Conservation (phyloP, 2,797 vertebrate genomes). For the Spondyliosoma cantharus region DNA sequence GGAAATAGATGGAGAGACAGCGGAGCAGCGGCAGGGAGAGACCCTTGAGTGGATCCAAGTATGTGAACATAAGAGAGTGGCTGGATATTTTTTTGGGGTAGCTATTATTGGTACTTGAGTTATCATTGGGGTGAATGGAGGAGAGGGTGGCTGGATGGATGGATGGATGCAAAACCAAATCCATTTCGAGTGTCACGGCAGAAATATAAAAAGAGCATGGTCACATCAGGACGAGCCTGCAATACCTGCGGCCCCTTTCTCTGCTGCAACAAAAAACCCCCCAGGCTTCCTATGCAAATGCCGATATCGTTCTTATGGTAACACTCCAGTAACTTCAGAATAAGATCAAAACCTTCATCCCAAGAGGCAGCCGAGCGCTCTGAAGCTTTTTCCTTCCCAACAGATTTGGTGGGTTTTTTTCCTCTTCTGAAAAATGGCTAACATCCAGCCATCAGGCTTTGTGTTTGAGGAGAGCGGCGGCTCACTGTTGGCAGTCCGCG, state of each 20-base stretch:
- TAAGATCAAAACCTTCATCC: slow-evolving; percentile 48
- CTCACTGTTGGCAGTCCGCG: slow-evolving; percentile 58
- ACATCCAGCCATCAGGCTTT: slow-evolving; percentile 43
- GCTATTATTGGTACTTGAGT: slow-evolving; percentile 64
- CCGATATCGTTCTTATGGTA: slow-evolving; percentile 34
- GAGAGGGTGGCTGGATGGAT: slow-evolving; percentile 18
- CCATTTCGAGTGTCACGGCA: slow-evolving; percentile 39
- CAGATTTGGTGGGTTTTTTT: slow-evolving; percentile 19
- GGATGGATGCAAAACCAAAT: slow-evolving; percentile 56
- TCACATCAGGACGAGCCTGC: slow-evolving; percentile 9
- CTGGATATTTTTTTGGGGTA: slow-evolving; percentile 53
- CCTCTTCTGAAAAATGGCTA: slow-evolving; percentile 47
- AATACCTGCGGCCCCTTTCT: slow-evolving; percentile 22
- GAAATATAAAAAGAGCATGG: slow-evolving; percentile 36
- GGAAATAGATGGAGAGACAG: slow-evolving; percentile 10
- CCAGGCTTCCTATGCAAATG: slow-evolving; percentile 3
- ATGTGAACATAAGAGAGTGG: slow-evolving; percentile 54
- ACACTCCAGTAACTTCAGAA: slow-evolving; percentile 32
- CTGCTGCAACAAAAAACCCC: slow-evolving; percentile 9
- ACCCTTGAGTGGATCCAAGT: slow-evolving; percentile 45
- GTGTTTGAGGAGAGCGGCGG: slow-evolving; percentile 55
- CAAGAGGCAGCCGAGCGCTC: slow-evolving; percentile 30
- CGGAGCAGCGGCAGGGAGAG: slow-evolving; percentile 27
- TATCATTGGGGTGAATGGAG: slow-evolving; percentile 57
- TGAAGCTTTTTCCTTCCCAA: slow-evolving; percentile 40